A percentile compares a stretch with the other conserved stretches of the same genome.
phyloP scores from a whole-genome alignment of 2,888 invertebrate genomes.

The Acrobasis repandana region DNA sequence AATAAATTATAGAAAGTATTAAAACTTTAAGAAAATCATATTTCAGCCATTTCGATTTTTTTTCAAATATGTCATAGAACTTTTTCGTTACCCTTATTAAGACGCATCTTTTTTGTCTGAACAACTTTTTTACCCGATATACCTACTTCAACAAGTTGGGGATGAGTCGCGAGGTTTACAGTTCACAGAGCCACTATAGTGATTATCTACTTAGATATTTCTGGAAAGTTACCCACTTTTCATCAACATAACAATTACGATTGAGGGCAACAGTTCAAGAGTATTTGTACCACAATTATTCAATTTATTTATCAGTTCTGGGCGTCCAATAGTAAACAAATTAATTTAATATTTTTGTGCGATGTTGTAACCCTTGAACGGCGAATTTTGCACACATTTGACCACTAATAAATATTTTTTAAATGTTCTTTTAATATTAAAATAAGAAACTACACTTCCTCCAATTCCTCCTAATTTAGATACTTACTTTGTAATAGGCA shows the following conservation, averaged over 20 bases:
- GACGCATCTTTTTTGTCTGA: no score
- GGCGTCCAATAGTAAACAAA: slow-evolving; percentile 3
- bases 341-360: not conserved
- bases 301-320: slow-evolving; percentile 5
- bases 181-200: no score
- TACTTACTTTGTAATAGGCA: not conserved
- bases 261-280: slow-evolving; percentile 5
- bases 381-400: not conserved
- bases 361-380: not conserved
- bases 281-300: not conserved
- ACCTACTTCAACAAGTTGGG: no score
- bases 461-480: not conserved
- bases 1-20: no score
- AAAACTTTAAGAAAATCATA: no score
- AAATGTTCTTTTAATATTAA: not conserved
- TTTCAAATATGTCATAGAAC: no score
- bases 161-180: no score
- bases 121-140: no score
- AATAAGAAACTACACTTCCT: not conserved
- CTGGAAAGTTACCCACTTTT: not conserved
- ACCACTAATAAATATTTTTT: not conserved
- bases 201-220: not conserved
- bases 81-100: no score
- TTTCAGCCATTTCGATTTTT: no score
- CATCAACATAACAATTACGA: not conserved